Evolutionary conservation across 1,140 invertebrate genomes (phyloP), one percentile per base, ranked within the genome.

Genomic region (Monomorium pharaonis): DNA sequence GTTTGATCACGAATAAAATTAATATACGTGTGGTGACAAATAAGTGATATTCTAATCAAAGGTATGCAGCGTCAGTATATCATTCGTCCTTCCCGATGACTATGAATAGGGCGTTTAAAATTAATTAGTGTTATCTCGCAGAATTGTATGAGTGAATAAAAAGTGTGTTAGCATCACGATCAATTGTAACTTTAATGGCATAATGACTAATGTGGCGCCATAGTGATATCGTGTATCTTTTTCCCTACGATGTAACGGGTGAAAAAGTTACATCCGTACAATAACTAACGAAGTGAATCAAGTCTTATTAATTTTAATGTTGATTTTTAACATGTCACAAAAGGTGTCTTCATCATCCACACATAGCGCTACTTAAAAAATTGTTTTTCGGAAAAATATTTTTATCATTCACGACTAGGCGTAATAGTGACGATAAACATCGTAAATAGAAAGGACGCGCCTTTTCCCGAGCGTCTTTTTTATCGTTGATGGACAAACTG

Each of bases 401-500:
- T 24, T 70, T 56, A 72, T 56, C 49, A 30, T 30, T 54, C 16
- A 81, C 3, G 18, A 78, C 24, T 47, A 42, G 33, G 67, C 33
- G 69, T 4, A 18, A 12, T 44, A 33, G n/a, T 24, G 21, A 67
- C 21, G 65, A 86, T 70, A 85, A 49, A 27, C 14, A 75, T 70
- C 44, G 18, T 18, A 7, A 56, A 58, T 18, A 63, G 2, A 44
- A 47, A 49, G 7, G n/a, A 69, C 54, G 30, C 70, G n/a, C n/a
- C n/a, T 51, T 86, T 86, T 44, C 18, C 63, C 16, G 4, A 67
- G 4, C n/a, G 7, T 18, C 51, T 69, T 75, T 72, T 69, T 88
- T 63, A 90, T 90, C 85, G 74, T 56, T 56, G 83, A 81, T 83
- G 60, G 49, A 84, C 33, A 72, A 63, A 67, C 67, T 65, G 47